Percentiles rank a stretch among this genome's conserved stretches.
Conservation (phyloP, 2,797 vertebrate species). For the Myripristis murdjan region DNA sequence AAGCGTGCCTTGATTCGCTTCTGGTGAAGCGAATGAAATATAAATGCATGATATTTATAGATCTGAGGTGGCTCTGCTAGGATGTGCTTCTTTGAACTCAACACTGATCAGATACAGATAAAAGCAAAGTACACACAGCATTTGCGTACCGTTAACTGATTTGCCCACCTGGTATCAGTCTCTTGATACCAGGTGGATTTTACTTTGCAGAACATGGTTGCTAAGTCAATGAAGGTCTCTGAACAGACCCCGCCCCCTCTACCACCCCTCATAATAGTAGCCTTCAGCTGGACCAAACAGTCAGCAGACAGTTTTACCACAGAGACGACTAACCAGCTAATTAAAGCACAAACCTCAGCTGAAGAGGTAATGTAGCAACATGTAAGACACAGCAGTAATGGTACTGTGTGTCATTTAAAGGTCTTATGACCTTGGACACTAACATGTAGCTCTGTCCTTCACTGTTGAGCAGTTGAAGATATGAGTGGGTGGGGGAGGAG, state of each 20-base stretch:
- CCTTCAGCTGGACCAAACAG: too few relatives aligned
- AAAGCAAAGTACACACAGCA: constrained; percentile 33
- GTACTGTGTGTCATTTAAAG: too few relatives aligned
- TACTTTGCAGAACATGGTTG: too few relatives aligned
- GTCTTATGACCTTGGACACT: too few relatives aligned
- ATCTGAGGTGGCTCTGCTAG: constrained; percentile 46
- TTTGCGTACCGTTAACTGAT: constrained; percentile 33
- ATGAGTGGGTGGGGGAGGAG: not conserved
- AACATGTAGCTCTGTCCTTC: too few relatives aligned
- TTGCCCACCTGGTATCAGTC: constrained; percentile 38
- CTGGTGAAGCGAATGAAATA: constrained; percentile 62
- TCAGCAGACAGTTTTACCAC: too few relatives aligned
- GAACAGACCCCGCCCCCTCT: too few relatives aligned
- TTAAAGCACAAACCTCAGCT: not conserved
- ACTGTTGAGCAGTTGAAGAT: not conserved
- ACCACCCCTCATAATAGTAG: too few relatives aligned
- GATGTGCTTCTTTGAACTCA: constrained; percentile 52
- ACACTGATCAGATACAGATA: constrained; percentile 31
- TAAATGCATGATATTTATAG: constrained; percentile 66
- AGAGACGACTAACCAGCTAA: not conserved
- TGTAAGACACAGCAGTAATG: not conserved
- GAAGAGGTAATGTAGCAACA: not conserved
- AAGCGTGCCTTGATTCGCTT: constrained; percentile 54
- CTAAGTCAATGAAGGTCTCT: too few relatives aligned
- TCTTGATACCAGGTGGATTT: not conserved